phyloP scores from a whole-genome alignment of 2,797 vertebrate species.

The Neosilurus hyrtlii region DNA sequence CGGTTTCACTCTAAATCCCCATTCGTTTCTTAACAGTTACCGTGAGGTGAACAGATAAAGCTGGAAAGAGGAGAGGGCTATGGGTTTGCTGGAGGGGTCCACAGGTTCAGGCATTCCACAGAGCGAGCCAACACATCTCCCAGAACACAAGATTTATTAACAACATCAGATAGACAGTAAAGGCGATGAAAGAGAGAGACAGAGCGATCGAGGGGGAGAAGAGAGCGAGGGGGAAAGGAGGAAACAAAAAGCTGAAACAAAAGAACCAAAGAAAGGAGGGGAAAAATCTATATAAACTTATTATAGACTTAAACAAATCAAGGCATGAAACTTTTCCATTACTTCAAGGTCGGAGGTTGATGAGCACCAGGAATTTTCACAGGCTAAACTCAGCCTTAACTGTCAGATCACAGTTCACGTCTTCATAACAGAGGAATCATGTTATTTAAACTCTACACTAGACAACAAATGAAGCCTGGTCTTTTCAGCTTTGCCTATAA shows the following conservation, averaged over 20 bases:
- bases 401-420: constrained; percentile 29
- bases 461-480: neutral
- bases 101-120: constrained; percentile 52
- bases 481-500: neutral
- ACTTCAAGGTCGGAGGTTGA: constrained; percentile 25
- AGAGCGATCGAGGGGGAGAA: neutral
- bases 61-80: constrained; percentile 13
- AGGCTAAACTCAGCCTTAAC: constrained; percentile 12
- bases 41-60: neutral
- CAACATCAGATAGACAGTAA: constrained; percentile 22
- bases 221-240: neutral
- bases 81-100: constrained; percentile 43
- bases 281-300: constrained; percentile 17
- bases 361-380: constrained; percentile 13
- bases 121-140: constrained; percentile 44
- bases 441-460: neutral
- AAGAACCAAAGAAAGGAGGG: neutral
- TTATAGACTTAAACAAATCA: constrained; percentile 3
- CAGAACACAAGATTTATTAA: constrained; percentile 46
- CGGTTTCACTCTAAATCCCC: neutral
- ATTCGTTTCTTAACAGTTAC: neutral
- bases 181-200: neutral
- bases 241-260: neutral
- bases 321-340: constrained; percentile 15
- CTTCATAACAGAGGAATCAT: neutral